A percentile compares a stretch with the other conserved stretches of the same genome.
Evolutionary conservation across 2,888 invertebrate species (phyloP).

Genomic region (Xylophagus ater): DNA sequence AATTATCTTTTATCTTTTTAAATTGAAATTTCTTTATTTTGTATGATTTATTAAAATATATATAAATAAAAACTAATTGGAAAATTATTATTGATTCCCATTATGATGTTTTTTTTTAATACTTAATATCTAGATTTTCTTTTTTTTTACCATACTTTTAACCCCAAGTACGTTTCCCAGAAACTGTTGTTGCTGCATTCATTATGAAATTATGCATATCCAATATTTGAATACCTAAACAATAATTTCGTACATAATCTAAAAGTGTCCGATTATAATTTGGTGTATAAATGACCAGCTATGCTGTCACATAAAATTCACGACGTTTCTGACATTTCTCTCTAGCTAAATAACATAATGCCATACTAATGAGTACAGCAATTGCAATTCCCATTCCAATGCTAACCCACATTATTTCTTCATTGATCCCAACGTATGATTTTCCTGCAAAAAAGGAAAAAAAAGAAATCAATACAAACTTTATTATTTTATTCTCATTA

Average conservation of each 20-base stretch:
- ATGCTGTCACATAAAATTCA: slow-evolving; percentile 59
- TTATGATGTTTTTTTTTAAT: too few relatives aligned
- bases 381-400: slow-evolving; percentile 78
- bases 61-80: too few relatives aligned
- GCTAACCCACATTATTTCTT: slow-evolving; percentile 79
- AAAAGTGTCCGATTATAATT: slow-evolving; percentile 5
- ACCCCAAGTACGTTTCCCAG: slow-evolving; percentile 16
- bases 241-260: slow-evolving; percentile 9
- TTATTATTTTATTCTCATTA: neutral
- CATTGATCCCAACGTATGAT: slow-evolving; percentile 70
- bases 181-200: slow-evolving; percentile 9
- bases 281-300: slow-evolving; percentile 25
- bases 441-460: slow-evolving; percentile 47
- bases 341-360: slow-evolving; percentile 66
- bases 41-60: too few relatives aligned
- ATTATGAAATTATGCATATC: slow-evolving; percentile 14
- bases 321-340: slow-evolving; percentile 66
- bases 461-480: slow-evolving; percentile 1
- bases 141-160: too few relatives aligned
- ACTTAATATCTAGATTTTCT: too few relatives aligned
- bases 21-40: too few relatives aligned
- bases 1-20: too few relatives aligned
- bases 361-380: slow-evolving; percentile 65
- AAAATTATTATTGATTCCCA: too few relatives aligned
- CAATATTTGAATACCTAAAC: slow-evolving; percentile 9